Conservation (phyloP, 1,140 invertebrate species). For the Littorina saxatilis region DNA sequence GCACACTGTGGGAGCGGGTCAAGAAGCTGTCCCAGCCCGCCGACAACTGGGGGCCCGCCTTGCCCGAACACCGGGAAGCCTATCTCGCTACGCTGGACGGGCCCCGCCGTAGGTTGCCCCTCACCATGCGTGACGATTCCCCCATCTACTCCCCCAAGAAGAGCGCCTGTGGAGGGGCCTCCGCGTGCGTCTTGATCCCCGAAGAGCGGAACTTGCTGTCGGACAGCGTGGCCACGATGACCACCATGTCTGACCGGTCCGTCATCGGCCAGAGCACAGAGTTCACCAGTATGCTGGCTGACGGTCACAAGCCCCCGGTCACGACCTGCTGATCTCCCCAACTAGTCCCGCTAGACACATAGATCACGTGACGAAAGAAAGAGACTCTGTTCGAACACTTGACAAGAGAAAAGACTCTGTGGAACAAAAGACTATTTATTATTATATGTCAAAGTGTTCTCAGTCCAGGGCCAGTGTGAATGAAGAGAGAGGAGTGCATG, state of each 20-base stretch:
- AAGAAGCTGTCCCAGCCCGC: conserved; percentile 51
- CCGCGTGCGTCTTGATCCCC: background rate
- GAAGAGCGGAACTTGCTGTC: conserved; percentile 18
- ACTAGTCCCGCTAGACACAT: too few species aligned
- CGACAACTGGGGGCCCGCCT: conserved; percentile 57
- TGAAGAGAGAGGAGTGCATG: too few species aligned
- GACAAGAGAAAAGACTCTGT: background rate
- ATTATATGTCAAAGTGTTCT: background rate
- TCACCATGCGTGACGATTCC: background rate
- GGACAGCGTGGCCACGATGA: background rate
- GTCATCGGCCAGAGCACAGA: background rate
- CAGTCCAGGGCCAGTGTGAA: background rate
- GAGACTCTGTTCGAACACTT: background rate
- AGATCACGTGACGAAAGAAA: too few species aligned
- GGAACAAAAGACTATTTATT: background rate
- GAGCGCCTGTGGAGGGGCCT: background rate
- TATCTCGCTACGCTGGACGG: conserved; percentile 39
- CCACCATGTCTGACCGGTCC: conserved; percentile 5
- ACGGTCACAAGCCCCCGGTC: conserved; percentile 10
- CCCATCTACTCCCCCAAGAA: conserved; percentile 28
- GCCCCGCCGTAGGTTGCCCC: background rate
- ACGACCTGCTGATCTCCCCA: background rate
- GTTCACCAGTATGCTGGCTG: conserved; percentile 3
- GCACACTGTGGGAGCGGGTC: conserved; percentile 48
- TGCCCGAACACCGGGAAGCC: conserved; percentile 43